These are phyloP conservation scores for Lytechinus pictus DNA, from an alignment of 35 echinoderm and acorn worm genomes.

Conservation along the genomic window DNA sequence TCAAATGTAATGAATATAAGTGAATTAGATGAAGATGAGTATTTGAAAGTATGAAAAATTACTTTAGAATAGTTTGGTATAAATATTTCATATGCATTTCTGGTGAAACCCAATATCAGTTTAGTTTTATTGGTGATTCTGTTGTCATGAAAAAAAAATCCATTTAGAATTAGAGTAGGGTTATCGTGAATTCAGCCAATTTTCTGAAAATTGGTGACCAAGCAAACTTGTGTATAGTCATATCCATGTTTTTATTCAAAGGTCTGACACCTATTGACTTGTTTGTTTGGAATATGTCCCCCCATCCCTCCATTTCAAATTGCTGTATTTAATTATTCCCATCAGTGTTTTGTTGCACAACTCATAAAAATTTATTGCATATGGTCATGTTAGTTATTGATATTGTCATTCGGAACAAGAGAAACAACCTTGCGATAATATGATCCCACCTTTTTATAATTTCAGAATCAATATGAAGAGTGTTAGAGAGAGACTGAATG, in stretches of 20 bases:
- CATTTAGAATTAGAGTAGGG: no score
- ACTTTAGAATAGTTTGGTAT: no score
- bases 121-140: no score
- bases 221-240: not conserved
- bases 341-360: not conserved
- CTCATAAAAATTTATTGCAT: constrained; percentile 20
- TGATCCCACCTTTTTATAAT: not conserved
- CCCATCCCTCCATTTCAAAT: not conserved
- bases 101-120: no score
- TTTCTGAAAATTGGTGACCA: not conserved
- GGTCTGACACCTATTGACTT: not conserved
- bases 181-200: not conserved
- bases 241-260: not conserved
- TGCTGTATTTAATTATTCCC: not conserved
- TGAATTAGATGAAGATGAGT: no score
- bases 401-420: not conserved
- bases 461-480: not conserved
- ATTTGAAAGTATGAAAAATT: no score
- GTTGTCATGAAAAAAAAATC: no score
- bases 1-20: no score
- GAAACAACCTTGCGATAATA: not conserved
- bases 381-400: not conserved
- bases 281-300: not conserved
- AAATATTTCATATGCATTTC: no score
- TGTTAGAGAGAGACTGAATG: not conserved